These are phyloP conservation scores for Habrosyne pyritoides DNA, from an alignment of 2,888 invertebrate species.

Conservation along the genomic window DNA sequence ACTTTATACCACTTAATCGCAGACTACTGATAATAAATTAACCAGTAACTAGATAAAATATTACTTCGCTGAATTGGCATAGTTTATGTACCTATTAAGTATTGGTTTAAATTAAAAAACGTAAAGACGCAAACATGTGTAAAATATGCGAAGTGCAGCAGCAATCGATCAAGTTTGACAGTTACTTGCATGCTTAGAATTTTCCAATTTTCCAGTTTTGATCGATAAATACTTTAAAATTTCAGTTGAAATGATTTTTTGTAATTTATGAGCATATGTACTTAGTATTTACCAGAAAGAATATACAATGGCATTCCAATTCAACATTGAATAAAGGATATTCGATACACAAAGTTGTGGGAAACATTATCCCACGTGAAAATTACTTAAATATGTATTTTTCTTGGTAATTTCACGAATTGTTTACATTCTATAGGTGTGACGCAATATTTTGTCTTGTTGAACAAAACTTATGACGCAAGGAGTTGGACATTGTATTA, in stretches of 20 bases:
- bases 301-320: background rate
- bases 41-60: too few relatives aligned
- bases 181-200: background rate
- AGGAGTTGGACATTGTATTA: conserved; percentile 6
- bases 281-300: background rate
- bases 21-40: too few relatives aligned
- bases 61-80: background rate
- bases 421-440: background rate
- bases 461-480: background rate
- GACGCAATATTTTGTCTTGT: background rate
- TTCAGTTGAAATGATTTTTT: background rate
- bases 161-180: background rate
- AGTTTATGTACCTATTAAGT: too few relatives aligned
- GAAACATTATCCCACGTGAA: background rate
- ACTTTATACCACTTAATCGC: too few relatives aligned
- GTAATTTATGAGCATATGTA: background rate
- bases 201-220: too few relatives aligned
- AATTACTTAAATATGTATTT: background rate
- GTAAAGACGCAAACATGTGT: background rate
- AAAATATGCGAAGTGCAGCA: too few relatives aligned
- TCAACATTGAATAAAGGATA: background rate
- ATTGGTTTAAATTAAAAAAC: too few relatives aligned
- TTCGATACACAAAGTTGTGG: background rate
- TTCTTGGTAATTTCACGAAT: background rate
- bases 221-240: background rate